A percentile compares a stretch with the other conserved stretches of the same genome.
phyloP scores from a whole-genome alignment of 1,140 invertebrate species.

The Phymorhynchus buccinoides region DNA sequence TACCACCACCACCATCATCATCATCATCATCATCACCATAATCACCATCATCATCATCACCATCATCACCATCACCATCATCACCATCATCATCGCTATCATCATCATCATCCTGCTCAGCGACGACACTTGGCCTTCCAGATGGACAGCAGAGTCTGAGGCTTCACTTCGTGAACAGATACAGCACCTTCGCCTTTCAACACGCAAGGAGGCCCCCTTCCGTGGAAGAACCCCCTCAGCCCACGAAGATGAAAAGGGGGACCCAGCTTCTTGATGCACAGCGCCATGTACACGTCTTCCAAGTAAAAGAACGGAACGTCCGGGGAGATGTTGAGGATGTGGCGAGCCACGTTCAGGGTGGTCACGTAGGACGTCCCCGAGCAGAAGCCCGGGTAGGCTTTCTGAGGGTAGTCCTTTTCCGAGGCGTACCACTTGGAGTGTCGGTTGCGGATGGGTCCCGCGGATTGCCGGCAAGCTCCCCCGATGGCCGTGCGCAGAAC shows the following conservation, averaged over 20 bases:
- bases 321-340: constrained; percentile 62
- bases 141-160: constrained; percentile 28
- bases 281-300: constrained; percentile 73
- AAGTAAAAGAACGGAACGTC: constrained; percentile 69
- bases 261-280: constrained; percentile 54
- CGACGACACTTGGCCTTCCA: constrained; percentile 42
- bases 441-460: constrained; percentile 57
- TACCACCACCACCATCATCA: not conserved
- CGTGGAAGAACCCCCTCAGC: constrained; percentile 44
- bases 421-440: constrained; percentile 73
- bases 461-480: constrained; percentile 40
- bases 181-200: constrained; percentile 33
- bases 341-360: constrained; percentile 65
- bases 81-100: not conserved
- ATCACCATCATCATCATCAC: not conserved
- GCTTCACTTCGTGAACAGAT: constrained; percentile 41
- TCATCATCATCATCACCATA: not conserved
- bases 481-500: constrained; percentile 38
- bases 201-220: constrained; percentile 25
- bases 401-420: constrained; percentile 63
- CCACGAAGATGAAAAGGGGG: constrained; percentile 28
- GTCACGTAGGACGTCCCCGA: constrained; percentile 72
- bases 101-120: not conserved
- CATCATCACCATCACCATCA: not conserved
- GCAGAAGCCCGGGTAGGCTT: constrained; percentile 72